Conservation (phyloP, 2,797 vertebrate species). For the Phataginus tricuspis region DNA sequence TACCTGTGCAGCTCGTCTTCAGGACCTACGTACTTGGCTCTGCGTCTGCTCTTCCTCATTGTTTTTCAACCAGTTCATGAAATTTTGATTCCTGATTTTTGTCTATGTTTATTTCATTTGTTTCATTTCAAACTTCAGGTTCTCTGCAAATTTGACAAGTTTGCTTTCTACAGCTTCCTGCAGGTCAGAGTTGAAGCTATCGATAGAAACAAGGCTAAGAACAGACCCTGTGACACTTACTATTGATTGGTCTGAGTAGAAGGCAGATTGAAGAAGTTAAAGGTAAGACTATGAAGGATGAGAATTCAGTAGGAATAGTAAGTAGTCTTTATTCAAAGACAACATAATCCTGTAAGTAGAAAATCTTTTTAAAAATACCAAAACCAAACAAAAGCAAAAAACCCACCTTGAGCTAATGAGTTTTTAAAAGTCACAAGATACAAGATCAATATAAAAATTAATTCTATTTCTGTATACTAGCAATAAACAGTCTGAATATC, state of each 20-base stretch:
- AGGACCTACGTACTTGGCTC: not conserved
- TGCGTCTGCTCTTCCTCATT: not conserved
- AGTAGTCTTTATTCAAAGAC: not conserved
- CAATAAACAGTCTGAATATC: not conserved
- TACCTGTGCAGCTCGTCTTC: not conserved
- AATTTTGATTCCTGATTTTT: not conserved
- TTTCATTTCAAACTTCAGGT: not conserved
- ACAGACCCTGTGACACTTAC: not conserved
- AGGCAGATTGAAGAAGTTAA: not conserved
- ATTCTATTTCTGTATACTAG: not conserved
- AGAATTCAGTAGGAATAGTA: not conserved
- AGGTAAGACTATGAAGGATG: not conserved
- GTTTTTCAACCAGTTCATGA: not conserved
- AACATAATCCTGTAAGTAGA: not conserved
- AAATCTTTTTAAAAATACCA: not conserved
- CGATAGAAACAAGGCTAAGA: not conserved
- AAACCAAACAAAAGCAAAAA: not conserved
- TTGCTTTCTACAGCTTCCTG: not conserved
- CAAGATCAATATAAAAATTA: not conserved
- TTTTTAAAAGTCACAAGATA: not conserved
- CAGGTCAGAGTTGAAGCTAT: not conserved
- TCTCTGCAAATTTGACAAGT: not conserved
- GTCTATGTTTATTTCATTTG: not conserved
- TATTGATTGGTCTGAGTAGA: not conserved
- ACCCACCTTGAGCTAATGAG: not conserved